phyloP scores from a whole-genome alignment of 2,113 vertebrate genomes.

The Stomatorhinus ivindoensis region DNA sequence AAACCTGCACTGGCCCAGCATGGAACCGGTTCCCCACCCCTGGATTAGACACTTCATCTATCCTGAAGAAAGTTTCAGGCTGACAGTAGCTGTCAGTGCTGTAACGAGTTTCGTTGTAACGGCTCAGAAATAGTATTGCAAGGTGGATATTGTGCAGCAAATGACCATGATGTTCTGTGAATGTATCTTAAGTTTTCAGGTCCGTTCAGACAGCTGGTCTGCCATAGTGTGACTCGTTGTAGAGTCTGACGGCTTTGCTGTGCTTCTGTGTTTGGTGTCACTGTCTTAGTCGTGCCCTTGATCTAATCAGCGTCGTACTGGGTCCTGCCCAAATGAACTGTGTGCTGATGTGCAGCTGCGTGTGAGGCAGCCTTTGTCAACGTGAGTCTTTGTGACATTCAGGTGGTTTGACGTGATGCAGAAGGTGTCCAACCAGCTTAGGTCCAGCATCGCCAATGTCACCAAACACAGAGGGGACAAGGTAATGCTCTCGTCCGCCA shows the following conservation, averaged over 20 bases:
- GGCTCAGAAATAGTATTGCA: background rate
- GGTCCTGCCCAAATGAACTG: background rate
- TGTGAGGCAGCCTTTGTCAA: background rate
- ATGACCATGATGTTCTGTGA: background rate
- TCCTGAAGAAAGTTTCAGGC: background rate
- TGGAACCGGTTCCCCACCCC: too few relatives aligned
- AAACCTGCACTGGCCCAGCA: too few relatives aligned
- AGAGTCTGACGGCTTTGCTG: background rate
- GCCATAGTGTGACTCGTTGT: background rate
- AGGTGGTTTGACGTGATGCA: conserved; percentile 98
- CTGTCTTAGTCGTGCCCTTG: background rate
- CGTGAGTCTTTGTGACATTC: conserved; percentile 7
- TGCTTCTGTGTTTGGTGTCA: background rate
- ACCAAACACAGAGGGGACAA: conserved; percentile 87
- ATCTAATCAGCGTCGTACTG: background rate
- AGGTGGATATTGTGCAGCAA: background rate
- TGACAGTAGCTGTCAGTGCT: background rate
- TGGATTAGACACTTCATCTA: background rate
- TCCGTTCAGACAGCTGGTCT: background rate
- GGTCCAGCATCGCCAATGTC: conserved; percentile 74
- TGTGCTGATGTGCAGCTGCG: background rate
- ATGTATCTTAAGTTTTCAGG: background rate
- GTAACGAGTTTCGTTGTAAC: background rate
- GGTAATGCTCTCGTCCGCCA: conserved; percentile 52
- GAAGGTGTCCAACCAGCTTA: conserved; percentile 84